Conservation (phyloP, 2,888 invertebrate genomes). For the Meteorus cinctellus region DNA sequence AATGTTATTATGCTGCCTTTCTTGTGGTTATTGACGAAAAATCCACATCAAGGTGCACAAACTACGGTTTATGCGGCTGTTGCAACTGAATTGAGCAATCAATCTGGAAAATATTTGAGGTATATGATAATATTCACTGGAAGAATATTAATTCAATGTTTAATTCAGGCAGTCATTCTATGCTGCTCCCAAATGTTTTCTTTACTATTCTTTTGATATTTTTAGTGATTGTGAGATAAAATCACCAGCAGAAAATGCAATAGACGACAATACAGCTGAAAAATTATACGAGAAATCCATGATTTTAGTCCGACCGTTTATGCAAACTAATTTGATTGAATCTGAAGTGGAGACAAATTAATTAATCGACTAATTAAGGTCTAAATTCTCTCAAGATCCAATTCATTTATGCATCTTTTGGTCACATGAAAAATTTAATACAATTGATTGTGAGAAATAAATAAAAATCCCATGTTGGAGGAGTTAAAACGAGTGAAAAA, state of each 20-base stretch:
- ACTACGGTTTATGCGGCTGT: constrained; percentile 80
- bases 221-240: constrained; percentile 72
- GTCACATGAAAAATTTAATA: not conserved
- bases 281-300: constrained; percentile 69
- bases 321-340: constrained; percentile 36
- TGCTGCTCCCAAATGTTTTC: not conserved
- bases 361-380: not conserved
- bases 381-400: not conserved
- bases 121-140: constrained; percentile 63
- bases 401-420: not conserved
- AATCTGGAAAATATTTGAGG: constrained; percentile 82
- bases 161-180: constrained; percentile 3
- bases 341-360: not conserved
- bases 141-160: not conserved
- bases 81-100: constrained; percentile 77
- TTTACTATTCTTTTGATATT: constrained; percentile 26
- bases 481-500: not conserved
- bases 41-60: constrained; percentile 81
- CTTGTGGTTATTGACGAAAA: constrained; percentile 81
- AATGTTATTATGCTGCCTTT: constrained; percentile 79
- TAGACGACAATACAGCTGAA: constrained; percentile 64
- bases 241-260: constrained; percentile 66
- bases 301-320: constrained; percentile 47
- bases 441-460: constrained; percentile 32
- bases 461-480: not conserved